phyloP scores from a whole-genome alignment of 2,797 vertebrate species.

The Tinamus major region DNA sequence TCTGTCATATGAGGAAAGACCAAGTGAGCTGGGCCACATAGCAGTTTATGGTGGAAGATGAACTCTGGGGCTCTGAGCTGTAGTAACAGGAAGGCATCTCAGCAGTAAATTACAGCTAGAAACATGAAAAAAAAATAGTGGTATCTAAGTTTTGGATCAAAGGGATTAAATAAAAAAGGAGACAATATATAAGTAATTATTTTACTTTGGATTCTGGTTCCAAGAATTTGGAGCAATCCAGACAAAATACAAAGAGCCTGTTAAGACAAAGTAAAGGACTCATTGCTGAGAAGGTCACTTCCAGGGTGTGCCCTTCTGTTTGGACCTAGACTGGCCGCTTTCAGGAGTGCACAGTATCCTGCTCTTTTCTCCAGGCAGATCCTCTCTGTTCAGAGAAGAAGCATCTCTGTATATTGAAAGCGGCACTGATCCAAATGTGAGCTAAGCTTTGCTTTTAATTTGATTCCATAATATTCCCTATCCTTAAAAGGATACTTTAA shows the following conservation, averaged over 20 bases:
- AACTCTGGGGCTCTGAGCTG: background rate
- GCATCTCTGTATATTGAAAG: background rate
- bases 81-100: background rate
- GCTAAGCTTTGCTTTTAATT: background rate
- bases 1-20: too few relatives aligned
- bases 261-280: background rate
- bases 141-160: background rate
- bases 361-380: background rate
- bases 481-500: background rate
- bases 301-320: background rate
- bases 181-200: background rate
- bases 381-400: background rate
- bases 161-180: background rate
- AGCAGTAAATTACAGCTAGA: background rate
- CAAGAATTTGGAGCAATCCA: background rate
- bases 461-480: background rate
- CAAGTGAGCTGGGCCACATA: too few relatives aligned
- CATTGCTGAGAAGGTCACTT: background rate
- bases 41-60: background rate
- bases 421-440: background rate
- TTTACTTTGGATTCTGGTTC: background rate
- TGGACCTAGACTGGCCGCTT: background rate
- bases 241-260: background rate
- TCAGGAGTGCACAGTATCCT: rapidly evolving
- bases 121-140: background rate